A percentile compares a stretch with the other conserved stretches of the same genome.
These are phyloP conservation scores for Tychaedon coryphoeus DNA, from an alignment of 2,113 vertebrate species.

Conservation along the genomic window DNA sequence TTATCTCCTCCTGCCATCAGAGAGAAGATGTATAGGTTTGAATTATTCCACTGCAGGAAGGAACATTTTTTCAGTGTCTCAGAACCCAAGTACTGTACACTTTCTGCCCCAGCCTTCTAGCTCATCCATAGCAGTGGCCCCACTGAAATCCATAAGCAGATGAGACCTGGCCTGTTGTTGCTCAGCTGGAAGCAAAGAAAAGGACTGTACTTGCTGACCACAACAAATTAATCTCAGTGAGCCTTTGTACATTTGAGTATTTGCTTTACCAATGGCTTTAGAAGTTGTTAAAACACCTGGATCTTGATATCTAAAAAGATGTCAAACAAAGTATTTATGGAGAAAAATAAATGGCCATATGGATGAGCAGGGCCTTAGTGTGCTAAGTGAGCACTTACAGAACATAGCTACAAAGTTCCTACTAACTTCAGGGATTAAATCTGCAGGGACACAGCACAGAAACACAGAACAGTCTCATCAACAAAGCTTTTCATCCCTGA, in stretches of 20 bases:
- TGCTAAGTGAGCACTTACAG: not conserved
- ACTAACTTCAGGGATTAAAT: not conserved
- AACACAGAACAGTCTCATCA: not conserved
- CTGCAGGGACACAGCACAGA: not conserved
- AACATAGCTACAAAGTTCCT: not conserved
- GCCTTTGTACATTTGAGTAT: not conserved
- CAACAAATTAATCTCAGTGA: not conserved
- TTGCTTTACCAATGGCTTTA: not conserved
- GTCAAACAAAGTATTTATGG: not conserved
- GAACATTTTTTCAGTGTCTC: not conserved
- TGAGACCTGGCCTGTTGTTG: not conserved
- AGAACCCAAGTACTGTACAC: not conserved
- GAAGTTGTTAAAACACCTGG: constrained; percentile 1
- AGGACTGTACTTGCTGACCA: not conserved
- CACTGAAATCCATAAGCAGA: not conserved
- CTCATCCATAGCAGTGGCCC: not conserved
- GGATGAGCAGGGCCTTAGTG: not conserved
- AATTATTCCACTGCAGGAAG: not conserved
- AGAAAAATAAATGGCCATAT: not conserved
- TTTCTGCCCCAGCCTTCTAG: not conserved
- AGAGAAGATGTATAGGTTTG: not conserved
- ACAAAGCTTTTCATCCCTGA: not conserved
- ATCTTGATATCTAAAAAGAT: not conserved
- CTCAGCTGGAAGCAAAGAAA: not conserved
- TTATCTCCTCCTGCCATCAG: not conserved